These are phyloP conservation scores for Gallinago media DNA, from an alignment of 2,113 vertebrate species.

Conservation along the genomic window DNA sequence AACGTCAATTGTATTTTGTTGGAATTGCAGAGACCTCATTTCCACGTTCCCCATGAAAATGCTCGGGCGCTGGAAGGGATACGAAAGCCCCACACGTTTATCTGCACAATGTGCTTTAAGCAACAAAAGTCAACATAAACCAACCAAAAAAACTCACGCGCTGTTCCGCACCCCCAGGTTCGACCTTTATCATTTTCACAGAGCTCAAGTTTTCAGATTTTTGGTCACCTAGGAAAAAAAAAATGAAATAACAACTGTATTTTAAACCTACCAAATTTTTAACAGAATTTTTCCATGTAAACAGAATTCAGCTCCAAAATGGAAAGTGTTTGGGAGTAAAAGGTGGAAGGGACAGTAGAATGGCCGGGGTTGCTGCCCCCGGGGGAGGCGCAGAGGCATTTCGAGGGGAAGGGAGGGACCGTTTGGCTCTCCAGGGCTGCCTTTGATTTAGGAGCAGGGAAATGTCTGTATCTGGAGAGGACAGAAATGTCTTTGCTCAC, in stretches of 20 bases:
- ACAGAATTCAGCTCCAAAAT: background rate
- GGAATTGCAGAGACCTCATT: constrained; percentile 31
- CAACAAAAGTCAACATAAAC: background rate
- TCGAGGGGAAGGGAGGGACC: background rate
- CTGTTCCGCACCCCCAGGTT: background rate
- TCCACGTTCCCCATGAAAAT: background rate
- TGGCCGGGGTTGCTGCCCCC: background rate
- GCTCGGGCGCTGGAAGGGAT: background rate
- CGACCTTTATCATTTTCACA: background rate
- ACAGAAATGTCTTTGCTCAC: background rate
- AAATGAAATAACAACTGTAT: background rate
- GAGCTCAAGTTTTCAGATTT: background rate
- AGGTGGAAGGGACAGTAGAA: background rate
- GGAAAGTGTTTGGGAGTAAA: rapidly evolving
- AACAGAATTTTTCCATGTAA: background rate
- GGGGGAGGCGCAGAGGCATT: background rate
- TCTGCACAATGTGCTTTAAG: background rate
- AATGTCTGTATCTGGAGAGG: background rate
- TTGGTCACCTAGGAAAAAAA: background rate
- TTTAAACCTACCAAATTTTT: background rate
- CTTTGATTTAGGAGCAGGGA: constrained; percentile 1
- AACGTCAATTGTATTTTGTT: background rate
- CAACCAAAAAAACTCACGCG: rapidly evolving
- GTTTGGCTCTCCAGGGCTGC: rapidly evolving
- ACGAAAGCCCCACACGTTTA: background rate